These are phyloP conservation scores for Eurystomus glaucurus DNA, from an alignment of 2,797 vertebrate genomes.

Conservation along the genomic window DNA sequence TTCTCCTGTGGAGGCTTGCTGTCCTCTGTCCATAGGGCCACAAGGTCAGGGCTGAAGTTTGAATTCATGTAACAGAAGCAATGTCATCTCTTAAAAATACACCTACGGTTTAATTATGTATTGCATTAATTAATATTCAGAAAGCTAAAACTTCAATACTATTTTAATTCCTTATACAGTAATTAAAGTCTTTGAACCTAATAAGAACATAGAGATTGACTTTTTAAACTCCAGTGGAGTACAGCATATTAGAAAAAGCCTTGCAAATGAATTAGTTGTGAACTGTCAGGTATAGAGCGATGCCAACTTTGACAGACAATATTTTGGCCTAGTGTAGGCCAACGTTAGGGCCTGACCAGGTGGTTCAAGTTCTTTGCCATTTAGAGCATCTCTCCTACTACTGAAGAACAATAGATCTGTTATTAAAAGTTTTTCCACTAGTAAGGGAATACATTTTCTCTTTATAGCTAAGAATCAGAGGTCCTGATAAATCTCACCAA, in stretches of 20 bases:
- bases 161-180: constrained; percentile 54
- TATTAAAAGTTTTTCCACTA: background rate
- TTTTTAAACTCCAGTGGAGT: constrained; percentile 41
- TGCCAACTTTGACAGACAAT: constrained; percentile 9
- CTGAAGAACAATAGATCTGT: background rate
- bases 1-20: background rate
- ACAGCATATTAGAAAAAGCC: constrained; percentile 39
- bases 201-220: constrained; percentile 42
- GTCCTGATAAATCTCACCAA: background rate
- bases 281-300: background rate
- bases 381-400: background rate
- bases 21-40: background rate
- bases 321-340: background rate
- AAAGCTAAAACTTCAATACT: constrained; percentile 22
- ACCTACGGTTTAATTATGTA: constrained; percentile 16
- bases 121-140: constrained; percentile 37
- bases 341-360: background rate
- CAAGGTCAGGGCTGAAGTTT: background rate
- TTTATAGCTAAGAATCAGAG: background rate
- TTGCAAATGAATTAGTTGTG: constrained; percentile 32
- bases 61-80: background rate
- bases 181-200: constrained; percentile 61
- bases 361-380: background rate
- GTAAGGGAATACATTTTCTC: background rate
- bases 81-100: background rate